These are phyloP conservation scores for Rhynchophorus ferrugineus DNA, from an alignment of 1,140 invertebrate genomes.

Conservation along the genomic window DNA sequence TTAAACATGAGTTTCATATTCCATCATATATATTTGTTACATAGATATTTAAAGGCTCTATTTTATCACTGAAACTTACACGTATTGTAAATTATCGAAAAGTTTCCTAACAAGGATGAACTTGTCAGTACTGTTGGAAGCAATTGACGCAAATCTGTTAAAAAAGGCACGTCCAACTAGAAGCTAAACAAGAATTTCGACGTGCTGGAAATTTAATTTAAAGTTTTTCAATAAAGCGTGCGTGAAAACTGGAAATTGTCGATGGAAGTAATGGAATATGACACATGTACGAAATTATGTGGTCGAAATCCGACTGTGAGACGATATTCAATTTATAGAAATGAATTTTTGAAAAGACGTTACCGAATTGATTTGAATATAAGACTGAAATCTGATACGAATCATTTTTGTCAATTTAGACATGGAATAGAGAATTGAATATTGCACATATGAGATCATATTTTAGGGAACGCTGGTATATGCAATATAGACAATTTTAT, in stretches of 20 bases:
- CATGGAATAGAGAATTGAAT: no score
- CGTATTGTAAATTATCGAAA: neutral
- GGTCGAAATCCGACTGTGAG: neutral
- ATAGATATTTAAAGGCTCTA: no score
- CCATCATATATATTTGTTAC: no score
- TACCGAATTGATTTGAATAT: no score
- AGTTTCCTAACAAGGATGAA: neutral
- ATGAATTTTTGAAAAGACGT: neutral
- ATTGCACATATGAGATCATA: no score
- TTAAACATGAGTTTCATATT: no score
- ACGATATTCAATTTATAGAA: neutral
- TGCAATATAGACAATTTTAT: no score
- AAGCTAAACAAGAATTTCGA: neutral
- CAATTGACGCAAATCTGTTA: neutral
- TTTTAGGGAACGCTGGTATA: no score
- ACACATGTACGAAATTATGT: neutral
- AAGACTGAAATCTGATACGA: no score
- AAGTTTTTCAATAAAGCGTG: neutral
- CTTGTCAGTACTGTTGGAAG: neutral
- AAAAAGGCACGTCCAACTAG: neutral
- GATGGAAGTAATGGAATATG: neutral
- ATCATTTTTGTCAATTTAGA: no score
- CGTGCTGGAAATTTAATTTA: neutral
- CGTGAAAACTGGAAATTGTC: neutral
- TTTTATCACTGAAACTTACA: no score